Evolutionary conservation across 2,113 vertebrate genomes (phyloP).

Genomic region (Myiopsitta monachus): DNA sequence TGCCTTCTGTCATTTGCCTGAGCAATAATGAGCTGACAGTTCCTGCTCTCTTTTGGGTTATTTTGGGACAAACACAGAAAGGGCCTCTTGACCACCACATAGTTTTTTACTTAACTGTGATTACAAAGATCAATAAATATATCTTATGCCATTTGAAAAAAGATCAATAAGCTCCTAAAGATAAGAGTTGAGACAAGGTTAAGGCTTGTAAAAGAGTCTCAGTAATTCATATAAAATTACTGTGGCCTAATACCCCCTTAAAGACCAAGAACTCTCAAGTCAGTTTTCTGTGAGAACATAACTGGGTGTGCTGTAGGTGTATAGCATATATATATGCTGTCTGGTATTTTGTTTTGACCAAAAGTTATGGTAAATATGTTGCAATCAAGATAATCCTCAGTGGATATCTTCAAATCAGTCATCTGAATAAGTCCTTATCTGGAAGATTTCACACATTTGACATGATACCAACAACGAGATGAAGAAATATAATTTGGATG

Average conservation of each 20-base stretch:
- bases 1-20: neutral
- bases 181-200: neutral
- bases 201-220: neutral
- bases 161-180: neutral
- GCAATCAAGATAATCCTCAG: neutral
- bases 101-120: neutral
- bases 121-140: neutral
- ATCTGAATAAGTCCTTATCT: neutral
- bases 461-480: neutral
- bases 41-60: neutral
- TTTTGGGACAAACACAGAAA: neutral
- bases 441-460: neutral
- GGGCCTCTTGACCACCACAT: neutral
- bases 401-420: neutral
- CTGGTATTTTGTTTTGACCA: neutral
- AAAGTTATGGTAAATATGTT: neutral
- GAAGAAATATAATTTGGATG: neutral
- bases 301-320: neutral
- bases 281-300: neutral
- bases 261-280: neutral
- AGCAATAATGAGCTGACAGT: neutral
- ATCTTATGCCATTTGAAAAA: neutral
- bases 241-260: neutral
- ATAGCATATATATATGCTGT: neutral
- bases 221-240: neutral